These are phyloP conservation scores for Eremophila alpestris DNA, from an alignment of 2,797 vertebrate genomes.

Conservation along the genomic window DNA sequence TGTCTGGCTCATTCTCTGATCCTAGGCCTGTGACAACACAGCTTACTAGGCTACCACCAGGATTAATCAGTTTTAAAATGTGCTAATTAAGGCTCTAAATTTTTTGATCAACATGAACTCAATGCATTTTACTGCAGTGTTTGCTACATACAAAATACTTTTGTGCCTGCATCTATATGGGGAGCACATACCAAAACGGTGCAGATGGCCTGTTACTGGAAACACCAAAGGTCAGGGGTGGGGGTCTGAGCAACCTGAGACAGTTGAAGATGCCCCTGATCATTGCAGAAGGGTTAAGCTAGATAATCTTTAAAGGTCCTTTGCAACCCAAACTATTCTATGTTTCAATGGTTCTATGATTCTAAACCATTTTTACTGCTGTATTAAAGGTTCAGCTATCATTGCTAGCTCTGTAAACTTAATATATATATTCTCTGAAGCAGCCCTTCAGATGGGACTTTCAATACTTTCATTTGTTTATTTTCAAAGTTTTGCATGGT, in stretches of 20 bases:
- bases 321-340: neutral
- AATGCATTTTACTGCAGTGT: neutral
- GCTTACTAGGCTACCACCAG: neutral
- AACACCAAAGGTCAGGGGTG: neutral
- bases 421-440: neutral
- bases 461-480: neutral
- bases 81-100: neutral
- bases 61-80: neutral
- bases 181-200: neutral
- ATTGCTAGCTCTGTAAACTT: neutral
- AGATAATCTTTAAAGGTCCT: neutral
- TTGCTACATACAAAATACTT: rapidly evolving
- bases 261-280: neutral
- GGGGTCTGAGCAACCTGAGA: neutral
- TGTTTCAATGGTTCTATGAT: neutral
- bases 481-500: neutral
- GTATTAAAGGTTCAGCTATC: neutral
- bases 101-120: neutral
- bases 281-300: neutral
- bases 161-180: neutral
- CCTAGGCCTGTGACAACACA: neutral
- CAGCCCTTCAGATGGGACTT: neutral
- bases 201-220: neutral
- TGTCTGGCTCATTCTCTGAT: neutral
- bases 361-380: neutral